Evolutionary conservation across 1,140 invertebrate species (phyloP), one percentile per base, ranked within the genome.

Genomic region (Physella acuta): DNA sequence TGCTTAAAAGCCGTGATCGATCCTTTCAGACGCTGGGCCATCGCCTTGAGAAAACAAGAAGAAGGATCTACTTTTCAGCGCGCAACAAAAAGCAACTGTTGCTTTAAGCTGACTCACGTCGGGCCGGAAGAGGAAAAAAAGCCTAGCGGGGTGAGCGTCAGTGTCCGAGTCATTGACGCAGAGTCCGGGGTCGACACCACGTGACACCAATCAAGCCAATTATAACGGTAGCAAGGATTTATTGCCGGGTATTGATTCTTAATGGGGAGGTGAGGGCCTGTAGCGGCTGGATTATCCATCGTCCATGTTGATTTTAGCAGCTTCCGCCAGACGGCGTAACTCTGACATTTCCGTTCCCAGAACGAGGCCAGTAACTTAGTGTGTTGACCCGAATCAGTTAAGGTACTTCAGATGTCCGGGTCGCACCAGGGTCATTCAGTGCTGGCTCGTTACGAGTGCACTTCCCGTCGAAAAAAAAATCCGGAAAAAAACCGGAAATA

Each of bases 1-100:
- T 34, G 1, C 39, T 44, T 44, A 14, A 62, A 49, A 39, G 60
- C 36, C 44, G 14, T 39, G 60, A 49, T 37, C 60, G 34, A 62
- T 49, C 1, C 20, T 24, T 44, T 34, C 60, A 62, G 39, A 44
- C 39, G 60, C 30, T 37, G 11, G 60, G 44, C 34, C 24, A 17
- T 17, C 60, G 26, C 3, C 30, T 16, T 28, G 36, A 30, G 60
- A 62, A 62, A 62, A 49, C 30, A 62, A 62, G 30, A 39, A 17
- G 30, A 62, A 49, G 60, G 37, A 30, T 3, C 60, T 2, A 20
- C 30, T 37, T 62, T 28, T 62, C 36, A 26, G 24, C 3, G 20
- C 31, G 37, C 20, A 44, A 44, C n/a, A 62, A 44, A 28, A 3
- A 62, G 60, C 60, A 62, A 62, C 36, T 62, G 60, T 62, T 62